phyloP scores from a whole-genome alignment of 2,888 invertebrate genomes.

The Endotricha flammealis region DNA sequence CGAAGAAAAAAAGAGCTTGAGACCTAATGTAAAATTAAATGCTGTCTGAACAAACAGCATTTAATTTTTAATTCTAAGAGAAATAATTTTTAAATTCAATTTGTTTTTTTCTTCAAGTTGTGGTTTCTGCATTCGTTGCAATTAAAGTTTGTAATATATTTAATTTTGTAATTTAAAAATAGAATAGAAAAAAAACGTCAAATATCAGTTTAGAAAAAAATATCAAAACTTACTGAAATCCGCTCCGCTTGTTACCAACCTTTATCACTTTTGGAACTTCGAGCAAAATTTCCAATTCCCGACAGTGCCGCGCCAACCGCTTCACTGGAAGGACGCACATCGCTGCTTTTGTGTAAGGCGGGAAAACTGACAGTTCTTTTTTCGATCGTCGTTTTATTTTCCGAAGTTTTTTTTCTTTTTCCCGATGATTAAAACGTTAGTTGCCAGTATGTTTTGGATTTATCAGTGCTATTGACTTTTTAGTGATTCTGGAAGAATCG shows the following conservation, averaged over 20 bases:
- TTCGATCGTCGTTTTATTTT: conserved; percentile 32
- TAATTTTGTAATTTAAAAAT: too few species aligned
- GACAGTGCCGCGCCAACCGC: conserved; percentile 45
- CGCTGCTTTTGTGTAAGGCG: conserved; percentile 30
- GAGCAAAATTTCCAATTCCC: conserved; percentile 36
- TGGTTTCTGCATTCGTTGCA: too few species aligned
- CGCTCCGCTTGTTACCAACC: not conserved
- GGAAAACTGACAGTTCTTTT: conserved; percentile 43
- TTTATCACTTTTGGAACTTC: conserved; percentile 37
- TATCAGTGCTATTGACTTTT: not conserved
- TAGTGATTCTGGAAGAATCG: not conserved
- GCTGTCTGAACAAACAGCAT: too few species aligned
- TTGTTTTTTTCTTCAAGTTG: too few species aligned
- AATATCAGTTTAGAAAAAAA: too few species aligned
- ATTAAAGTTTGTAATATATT: too few species aligned
- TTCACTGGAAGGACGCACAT: conserved; percentile 33
- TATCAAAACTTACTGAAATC: too few species aligned
- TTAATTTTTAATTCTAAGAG: too few species aligned
- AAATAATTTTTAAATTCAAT: too few species aligned
- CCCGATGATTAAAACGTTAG: not conserved
- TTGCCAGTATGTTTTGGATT: conserved; percentile 8
- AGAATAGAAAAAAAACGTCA: too few species aligned
- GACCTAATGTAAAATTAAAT: too few species aligned
- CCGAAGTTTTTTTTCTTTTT: conserved; percentile 11
- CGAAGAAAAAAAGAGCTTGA: too few species aligned